Conservation (phyloP, 2,888 invertebrate genomes). For the Polyommatus iphigenia region DNA sequence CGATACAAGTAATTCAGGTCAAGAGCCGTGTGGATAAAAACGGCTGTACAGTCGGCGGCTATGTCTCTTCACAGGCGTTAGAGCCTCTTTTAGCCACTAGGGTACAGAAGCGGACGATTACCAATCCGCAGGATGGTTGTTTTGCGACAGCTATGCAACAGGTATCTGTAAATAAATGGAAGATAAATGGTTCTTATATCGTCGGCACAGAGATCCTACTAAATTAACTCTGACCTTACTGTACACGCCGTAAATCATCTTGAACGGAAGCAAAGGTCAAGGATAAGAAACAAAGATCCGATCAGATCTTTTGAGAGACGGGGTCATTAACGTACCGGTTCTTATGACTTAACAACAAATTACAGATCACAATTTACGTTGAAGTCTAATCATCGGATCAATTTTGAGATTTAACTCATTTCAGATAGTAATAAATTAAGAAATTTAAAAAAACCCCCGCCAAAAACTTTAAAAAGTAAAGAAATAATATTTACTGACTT, state of each 20-base stretch:
- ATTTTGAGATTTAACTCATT: background rate
- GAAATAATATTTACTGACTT: too few species aligned
- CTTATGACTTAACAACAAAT: too few species aligned
- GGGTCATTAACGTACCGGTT: too few species aligned
- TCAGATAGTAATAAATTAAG: too few species aligned
- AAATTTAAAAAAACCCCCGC: too few species aligned
- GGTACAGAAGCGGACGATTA: background rate
- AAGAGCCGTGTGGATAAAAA: constrained; percentile 42
- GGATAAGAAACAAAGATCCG: background rate
- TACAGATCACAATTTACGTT: too few species aligned
- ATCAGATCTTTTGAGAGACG: background rate
- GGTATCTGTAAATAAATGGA: too few species aligned
- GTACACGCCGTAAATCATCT: background rate
- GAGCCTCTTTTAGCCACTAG: background rate
- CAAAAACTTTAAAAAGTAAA: too few species aligned
- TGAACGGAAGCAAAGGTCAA: background rate
- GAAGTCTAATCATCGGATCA: too few species aligned
- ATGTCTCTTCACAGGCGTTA: background rate
- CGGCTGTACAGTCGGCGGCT: constrained; percentile 30
- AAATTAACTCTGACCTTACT: background rate
- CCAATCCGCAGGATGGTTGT: too few species aligned
- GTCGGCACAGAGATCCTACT: background rate
- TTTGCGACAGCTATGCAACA: too few species aligned
- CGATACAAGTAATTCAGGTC: constrained; percentile 43
- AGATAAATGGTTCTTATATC: background rate